phyloP scores from a whole-genome alignment of 2,888 invertebrate species.

The Drosophila formosana region DNA sequence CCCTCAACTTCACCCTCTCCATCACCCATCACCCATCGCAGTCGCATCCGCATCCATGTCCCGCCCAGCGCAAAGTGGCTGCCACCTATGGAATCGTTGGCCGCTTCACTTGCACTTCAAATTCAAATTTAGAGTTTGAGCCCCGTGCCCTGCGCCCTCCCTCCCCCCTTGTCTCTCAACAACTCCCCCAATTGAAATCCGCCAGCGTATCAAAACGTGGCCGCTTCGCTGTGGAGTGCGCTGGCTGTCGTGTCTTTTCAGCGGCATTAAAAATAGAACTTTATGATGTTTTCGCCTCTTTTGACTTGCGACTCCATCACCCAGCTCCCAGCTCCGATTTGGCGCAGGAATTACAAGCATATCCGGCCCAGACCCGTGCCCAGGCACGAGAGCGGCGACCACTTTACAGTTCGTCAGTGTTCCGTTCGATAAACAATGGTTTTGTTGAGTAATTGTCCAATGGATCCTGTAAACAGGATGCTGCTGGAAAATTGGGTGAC shows the following conservation, averaged over 20 bases:
- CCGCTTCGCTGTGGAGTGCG: neutral
- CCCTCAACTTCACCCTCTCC: neutral
- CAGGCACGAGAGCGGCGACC: conserved; percentile 47
- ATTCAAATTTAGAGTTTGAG: conserved; percentile 59
- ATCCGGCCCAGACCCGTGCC: conserved; percentile 56
- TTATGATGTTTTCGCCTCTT: conserved; percentile 70
- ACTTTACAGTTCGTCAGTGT: conserved; percentile 34
- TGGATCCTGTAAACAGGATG: conserved; percentile 72
- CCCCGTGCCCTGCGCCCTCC: neutral
- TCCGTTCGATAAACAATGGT: conserved; percentile 34
- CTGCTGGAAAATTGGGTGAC: conserved; percentile 54
- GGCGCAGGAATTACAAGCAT: conserved; percentile 67
- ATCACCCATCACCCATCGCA: neutral
- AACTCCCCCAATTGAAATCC: conserved; percentile 57
- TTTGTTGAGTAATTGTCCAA: conserved; percentile 52
- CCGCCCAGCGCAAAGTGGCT: conserved; percentile 66
- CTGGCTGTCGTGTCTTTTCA: conserved; percentile 42
- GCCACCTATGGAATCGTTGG: conserved; percentile 67
- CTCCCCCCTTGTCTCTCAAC: conserved; percentile 21
- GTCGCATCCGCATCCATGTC: neutral
- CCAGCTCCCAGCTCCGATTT: conserved; percentile 30
- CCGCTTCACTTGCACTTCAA: conserved; percentile 69
- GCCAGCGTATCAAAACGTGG: conserved; percentile 34
- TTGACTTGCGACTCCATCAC: conserved; percentile 56
- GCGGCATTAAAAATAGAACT: conserved; percentile 75